These are phyloP conservation scores for Acleris cristana DNA, from an alignment of 2,888 invertebrate genomes.

Conservation along the genomic window DNA sequence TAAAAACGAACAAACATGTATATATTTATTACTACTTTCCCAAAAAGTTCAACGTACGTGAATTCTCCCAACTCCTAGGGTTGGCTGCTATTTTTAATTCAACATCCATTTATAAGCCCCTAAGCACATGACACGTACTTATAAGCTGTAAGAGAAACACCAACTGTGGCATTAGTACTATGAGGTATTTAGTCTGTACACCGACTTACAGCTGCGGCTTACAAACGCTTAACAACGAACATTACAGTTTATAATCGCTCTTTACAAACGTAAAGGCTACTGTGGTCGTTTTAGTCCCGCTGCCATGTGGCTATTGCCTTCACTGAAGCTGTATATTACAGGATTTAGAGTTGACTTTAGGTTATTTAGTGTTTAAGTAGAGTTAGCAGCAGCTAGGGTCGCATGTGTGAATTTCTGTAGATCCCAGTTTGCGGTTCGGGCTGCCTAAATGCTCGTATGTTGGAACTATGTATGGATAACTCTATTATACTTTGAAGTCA, in stretches of 20 bases:
- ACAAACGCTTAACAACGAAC: neutral
- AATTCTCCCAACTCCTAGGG: neutral
- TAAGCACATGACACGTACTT: constrained; percentile 37
- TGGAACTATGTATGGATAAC: constrained; percentile 26
- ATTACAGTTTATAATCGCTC: neutral
- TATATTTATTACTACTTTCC: neutral
- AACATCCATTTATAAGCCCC: constrained; percentile 33
- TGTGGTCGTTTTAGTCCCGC: constrained; percentile 7
- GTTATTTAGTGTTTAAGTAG: neutral
- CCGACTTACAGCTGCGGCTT: constrained; percentile 5
- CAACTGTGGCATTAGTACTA: constrained; percentile 37
- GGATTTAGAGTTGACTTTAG: neutral
- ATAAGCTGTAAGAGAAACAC: constrained; percentile 38
- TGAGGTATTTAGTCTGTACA: constrained; percentile 36
- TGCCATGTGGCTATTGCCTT: neutral
- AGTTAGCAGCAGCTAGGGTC: constrained; percentile 44
- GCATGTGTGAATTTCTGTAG: constrained; percentile 66
- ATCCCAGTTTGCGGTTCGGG: constrained; percentile 65
- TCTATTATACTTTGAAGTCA: constrained; percentile 28
- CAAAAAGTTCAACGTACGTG: neutral
- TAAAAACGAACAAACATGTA: no score
- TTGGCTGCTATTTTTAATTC: constrained; percentile 28
- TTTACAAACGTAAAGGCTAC: neutral
- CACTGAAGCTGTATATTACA: neutral
- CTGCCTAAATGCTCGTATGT: constrained; percentile 57